These are phyloP conservation scores for Lathronympha strigana DNA, from an alignment of 2,888 invertebrate genomes.

Conservation along the genomic window DNA sequence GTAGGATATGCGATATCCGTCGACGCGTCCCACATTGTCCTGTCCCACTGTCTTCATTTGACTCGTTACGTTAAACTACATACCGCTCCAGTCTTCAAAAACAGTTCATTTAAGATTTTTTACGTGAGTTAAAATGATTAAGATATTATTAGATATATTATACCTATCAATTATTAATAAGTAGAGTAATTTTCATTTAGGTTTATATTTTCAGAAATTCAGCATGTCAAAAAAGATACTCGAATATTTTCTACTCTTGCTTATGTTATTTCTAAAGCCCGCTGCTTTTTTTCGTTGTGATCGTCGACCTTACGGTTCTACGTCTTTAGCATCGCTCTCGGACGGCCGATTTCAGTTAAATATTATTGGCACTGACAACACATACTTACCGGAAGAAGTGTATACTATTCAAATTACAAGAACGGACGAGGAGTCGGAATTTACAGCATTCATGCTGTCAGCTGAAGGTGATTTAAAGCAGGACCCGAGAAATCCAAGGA, in stretches of 20 bases:
- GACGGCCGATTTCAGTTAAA: constrained; percentile 69
- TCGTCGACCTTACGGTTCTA: constrained; percentile 69
- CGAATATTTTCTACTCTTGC: constrained; percentile 32
- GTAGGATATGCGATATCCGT: constrained; percentile 33
- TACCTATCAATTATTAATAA: too few relatives aligned
- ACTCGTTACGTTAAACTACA: constrained; percentile 17
- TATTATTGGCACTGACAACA: constrained; percentile 58
- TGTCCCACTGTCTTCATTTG: constrained; percentile 28
- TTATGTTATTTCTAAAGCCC: constrained; percentile 11
- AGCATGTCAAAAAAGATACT: constrained; percentile 38
- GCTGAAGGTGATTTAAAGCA: constrained; percentile 69
- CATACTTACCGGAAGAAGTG: constrained; percentile 73
- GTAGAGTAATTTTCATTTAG: not conserved
- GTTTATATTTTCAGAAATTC: constrained; percentile 3
- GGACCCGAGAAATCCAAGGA: constrained; percentile 68
- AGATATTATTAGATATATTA: not conserved
- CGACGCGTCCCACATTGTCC: constrained; percentile 32
- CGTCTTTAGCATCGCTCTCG: constrained; percentile 62
- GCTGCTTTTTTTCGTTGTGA: constrained; percentile 66
- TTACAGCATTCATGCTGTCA: constrained; percentile 74
- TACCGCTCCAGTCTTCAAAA: constrained; percentile 14
- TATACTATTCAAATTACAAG: constrained; percentile 69
- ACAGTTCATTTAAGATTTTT: not conserved
- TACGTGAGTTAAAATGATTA: not conserved
- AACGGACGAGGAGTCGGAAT: constrained; percentile 67